Base-by-base conservation (phyloP, 2,888 invertebrate species). In the Papilio demoleus region DNA sequence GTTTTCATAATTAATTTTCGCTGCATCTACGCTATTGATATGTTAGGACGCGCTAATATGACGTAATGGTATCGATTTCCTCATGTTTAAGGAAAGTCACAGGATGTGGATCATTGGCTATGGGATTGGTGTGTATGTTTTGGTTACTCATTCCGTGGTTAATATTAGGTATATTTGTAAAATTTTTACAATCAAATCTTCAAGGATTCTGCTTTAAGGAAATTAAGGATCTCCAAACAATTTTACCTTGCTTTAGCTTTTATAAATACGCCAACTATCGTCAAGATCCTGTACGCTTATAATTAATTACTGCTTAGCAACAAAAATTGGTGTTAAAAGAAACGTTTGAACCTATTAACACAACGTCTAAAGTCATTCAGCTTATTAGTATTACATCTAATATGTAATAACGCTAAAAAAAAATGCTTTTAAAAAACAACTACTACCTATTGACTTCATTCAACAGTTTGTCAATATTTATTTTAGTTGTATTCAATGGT, bases 401-500 rank as follows among this genome's bases (percentile, higher is more conserved):
- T n/a, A n/a, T n/a, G n/a, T n/a, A n/a, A n/a, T n/a, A n/a, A n/a
- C n/a, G n/a, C n/a, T n/a, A n/a, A n/a, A n/a, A n/a, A n/a, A n/a
- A n/a, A n/a, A n/a, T n/a, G n/a, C 1, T 14, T 50, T 24, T 24
- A 11, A 24, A 14, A 50, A 50, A 5, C 14, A 27, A 27, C 1
- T 1, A 27, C 14, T 31, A 53, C 6, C n/a, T 27, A 27, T 53
- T 53, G 27, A 53, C 53, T 53, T 53, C 27, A 53, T 53, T 53
- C 27, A 53, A 27, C 27, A 8, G 14, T 31, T 40, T 42, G 24
- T 61, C 40, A 24, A 61, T 61, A 24, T 61, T 47, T 34, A 50
- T 64, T 50, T 36, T 64, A 4, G 19, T 64, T 50, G n/a, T 38
- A 50, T 64, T 62, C 27, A 60, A 60, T 65, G 50, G 60, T 50